Conservation (phyloP, 2,797 vertebrate species). For the Ptychobarbus kaznakovi region DNA sequence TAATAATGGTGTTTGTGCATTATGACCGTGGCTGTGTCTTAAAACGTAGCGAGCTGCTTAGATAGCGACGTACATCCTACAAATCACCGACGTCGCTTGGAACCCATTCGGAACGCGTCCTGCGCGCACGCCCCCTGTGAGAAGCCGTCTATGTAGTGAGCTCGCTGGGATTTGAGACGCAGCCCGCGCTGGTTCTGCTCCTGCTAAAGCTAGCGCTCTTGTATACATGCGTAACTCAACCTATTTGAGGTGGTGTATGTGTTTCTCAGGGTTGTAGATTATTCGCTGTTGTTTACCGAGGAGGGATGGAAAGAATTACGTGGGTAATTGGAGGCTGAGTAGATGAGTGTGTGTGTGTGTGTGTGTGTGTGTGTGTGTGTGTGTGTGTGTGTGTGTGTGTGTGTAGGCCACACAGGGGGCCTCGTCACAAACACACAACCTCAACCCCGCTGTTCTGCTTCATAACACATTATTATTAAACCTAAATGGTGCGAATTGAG, state of each 20-base stretch:
- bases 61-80: neutral
- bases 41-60: constrained; percentile 12
- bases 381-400: constrained; percentile 20
- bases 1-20: neutral
- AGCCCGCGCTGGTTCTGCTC: neutral
- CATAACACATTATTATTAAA: constrained; percentile 1
- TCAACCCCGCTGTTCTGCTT: constrained; percentile 54
- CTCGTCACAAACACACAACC: constrained; percentile 61
- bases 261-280: constrained; percentile 19
- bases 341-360: constrained; percentile 18
- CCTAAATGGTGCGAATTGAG: neutral
- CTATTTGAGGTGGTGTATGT: neutral
- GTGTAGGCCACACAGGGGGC: constrained; percentile 67
- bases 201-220: constrained; percentile 34
- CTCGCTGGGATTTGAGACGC: neutral
- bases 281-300: constrained; percentile 54
- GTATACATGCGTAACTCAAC: neutral
- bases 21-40: constrained; percentile 4
- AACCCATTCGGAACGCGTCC: neutral
- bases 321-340: constrained; percentile 49
- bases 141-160: neutral
- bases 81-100: neutral
- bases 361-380: constrained; percentile 11
- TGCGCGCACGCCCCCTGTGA: neutral
- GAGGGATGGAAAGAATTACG: constrained; percentile 36